These are phyloP conservation scores for Odiellus spinosus DNA, from an alignment of 2,888 invertebrate species.

Conservation along the genomic window DNA sequence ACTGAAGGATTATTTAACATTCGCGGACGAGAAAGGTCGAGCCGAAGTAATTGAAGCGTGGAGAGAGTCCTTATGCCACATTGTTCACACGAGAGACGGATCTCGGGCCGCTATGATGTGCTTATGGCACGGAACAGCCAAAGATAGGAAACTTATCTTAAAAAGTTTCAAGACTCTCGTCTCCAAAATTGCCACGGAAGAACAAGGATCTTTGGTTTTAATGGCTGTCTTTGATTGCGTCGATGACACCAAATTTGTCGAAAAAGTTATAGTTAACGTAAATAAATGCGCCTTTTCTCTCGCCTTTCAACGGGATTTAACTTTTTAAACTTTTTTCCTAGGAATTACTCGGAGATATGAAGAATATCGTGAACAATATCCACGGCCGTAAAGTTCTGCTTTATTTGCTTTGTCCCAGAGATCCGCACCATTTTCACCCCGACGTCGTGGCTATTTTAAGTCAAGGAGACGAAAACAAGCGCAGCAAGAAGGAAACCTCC, in stretches of 20 bases:
- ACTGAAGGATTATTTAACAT: conserved; percentile 58
- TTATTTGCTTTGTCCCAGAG: conserved; percentile 70
- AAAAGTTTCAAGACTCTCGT: conserved; percentile 76
- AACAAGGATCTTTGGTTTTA: conserved; percentile 61
- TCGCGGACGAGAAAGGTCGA: conserved; percentile 23
- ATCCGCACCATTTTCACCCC: conserved; percentile 67
- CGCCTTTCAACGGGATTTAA: no score
- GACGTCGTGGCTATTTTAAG: conserved; percentile 53
- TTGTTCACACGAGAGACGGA: conserved; percentile 64
- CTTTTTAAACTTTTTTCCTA: conserved; percentile 16
- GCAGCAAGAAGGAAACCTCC: background rate
- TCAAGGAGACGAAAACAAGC: conserved; percentile 46
- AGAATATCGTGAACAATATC: conserved; percentile 53
- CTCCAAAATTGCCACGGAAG: conserved; percentile 60
- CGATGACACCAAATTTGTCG: conserved; percentile 80
- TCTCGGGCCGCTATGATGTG: conserved; percentile 62
- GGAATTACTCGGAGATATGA: conserved; percentile 48
- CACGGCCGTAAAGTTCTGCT: conserved; percentile 72
- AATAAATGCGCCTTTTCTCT: conserved; percentile 8
- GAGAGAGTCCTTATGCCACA: conserved; percentile 46
- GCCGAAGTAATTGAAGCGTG: conserved; percentile 56
- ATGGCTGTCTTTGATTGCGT: conserved; percentile 68
- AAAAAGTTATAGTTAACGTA: conserved; percentile 47
- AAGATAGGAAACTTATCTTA: conserved; percentile 48
- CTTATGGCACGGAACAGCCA: conserved; percentile 59